Evolutionary conservation across 30 jellyfish, hydroid and myxozoan genomes (phyloP).

Genomic region (Sanderia malayensis): DNA sequence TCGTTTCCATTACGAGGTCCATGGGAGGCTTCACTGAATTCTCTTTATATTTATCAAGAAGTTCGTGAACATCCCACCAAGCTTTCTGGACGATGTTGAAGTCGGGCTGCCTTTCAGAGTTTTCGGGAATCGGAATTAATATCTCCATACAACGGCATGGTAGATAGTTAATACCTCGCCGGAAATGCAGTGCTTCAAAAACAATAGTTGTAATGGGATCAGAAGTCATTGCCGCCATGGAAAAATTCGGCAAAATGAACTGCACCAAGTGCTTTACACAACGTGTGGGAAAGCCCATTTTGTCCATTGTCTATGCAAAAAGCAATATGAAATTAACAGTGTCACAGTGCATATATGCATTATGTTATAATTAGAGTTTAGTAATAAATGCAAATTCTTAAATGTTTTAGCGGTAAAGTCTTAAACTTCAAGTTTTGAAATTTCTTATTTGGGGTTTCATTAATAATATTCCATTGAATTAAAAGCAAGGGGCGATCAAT

Average conservation of each 20-base stretch:
- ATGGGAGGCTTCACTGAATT: neutral
- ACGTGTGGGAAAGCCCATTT: neutral
- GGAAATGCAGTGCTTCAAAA: constrained; percentile 16
- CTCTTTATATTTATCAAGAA: neutral
- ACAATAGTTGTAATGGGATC: neutral
- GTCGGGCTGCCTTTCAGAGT: neutral
- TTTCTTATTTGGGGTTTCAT: too few species aligned
- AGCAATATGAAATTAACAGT: too few species aligned
- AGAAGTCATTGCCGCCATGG: neutral
- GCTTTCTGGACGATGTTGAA: neutral
- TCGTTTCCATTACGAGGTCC: neutral
- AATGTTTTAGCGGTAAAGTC: too few species aligned
- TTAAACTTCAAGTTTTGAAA: too few species aligned
- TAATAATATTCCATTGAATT: too few species aligned
- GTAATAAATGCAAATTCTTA: too few species aligned
- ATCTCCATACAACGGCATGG: constrained; percentile 18
- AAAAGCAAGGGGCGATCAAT: too few species aligned
- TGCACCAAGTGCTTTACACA: neutral
- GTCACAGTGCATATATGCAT: too few species aligned
- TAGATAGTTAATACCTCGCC: constrained; percentile 9
- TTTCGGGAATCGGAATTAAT: neutral
- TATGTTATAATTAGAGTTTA: too few species aligned
- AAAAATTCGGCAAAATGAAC: neutral
- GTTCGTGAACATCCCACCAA: neutral
- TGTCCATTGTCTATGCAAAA: neutral